Evolutionary conservation across 92 coral and sea anemone species (phyloP), one percentile per base, ranked within the genome.

Genomic region (Montipora capitata): DNA sequence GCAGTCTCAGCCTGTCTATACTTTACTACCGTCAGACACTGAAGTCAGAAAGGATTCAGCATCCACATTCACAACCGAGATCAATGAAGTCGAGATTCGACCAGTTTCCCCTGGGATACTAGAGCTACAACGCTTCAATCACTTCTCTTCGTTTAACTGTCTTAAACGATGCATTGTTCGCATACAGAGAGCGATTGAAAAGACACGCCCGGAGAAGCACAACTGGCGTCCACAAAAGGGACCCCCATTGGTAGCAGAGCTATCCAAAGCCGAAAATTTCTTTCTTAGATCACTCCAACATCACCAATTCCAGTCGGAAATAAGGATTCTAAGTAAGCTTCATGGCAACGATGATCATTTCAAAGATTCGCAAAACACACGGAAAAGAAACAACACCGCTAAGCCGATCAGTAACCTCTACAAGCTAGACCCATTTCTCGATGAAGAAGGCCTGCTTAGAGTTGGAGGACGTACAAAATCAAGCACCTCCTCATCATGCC

Each of bases 141-240:
- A 72, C 52, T 88, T 72, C 81, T 88, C 91, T 7, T 71, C 79
- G 18, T 64, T 80, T 4, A 52, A 45, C 70, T 76, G 91, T 18
- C 79, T 88, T 38, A 88, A 89, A 49, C 48, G 76, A 74, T 58
- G 82, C 63, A 68, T 83, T 39, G 93, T 83, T 10, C 57, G 7
- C 6, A 45, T 45, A 45, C 51, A 45, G 51, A 45, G 51, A 45
- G 51, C 51, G 9, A 45, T 45, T 45, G 51, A 8, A 45, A 45
- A 0, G 51, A 45, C 5, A 45, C 5, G 51, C 5, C 51, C 9
- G 51, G 9, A 79, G 44, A 65, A 87, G 7, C 62, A 88, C 67
- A 81, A 74, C 73, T 74, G 79, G 92, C 10, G 88, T 52, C 84
- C 73, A 40, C 44, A 51, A 67, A 52, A 77, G 40, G 84, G 92